Conservation (phyloP, 2,113 vertebrate genomes). For the Pandion haliaetus region DNA sequence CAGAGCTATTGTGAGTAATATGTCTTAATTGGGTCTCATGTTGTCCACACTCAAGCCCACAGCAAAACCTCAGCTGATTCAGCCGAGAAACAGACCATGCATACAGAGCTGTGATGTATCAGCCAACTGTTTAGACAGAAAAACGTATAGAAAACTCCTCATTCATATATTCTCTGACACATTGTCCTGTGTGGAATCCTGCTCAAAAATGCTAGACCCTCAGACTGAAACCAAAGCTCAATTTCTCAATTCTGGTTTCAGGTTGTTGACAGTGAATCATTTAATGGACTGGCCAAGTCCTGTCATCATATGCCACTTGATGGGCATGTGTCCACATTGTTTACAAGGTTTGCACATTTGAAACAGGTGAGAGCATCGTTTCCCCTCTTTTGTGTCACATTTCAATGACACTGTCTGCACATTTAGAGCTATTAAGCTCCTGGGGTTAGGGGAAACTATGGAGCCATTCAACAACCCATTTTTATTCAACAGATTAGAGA, state of each 20-base stretch:
- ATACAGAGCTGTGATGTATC: not conserved
- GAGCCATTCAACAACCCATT: not conserved
- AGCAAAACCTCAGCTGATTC: not conserved
- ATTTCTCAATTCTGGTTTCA: not conserved
- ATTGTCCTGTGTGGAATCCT: not conserved
- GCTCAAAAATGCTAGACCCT: not conserved
- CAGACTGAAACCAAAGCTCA: not conserved
- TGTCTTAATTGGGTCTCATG: not conserved
- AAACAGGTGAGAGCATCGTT: not conserved
- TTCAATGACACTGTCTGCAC: not conserved
- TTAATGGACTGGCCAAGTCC: not conserved
- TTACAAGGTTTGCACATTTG: not conserved
- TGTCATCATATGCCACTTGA: not conserved
- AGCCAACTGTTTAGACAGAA: not conserved
- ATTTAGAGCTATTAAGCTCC: not conserved
- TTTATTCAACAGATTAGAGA: not conserved
- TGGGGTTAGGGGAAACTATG: not conserved
- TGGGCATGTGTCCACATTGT: not conserved
- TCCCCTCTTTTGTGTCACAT: not conserved
- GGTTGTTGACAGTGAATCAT: not conserved
- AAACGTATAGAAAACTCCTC: not conserved
- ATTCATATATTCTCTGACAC: not conserved
- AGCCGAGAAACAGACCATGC: not conserved
- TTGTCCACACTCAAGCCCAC: not conserved
- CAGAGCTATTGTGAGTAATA: not conserved